phyloP scores from a whole-genome alignment of 2,797 vertebrate species.

The Scolopax rusticola region DNA sequence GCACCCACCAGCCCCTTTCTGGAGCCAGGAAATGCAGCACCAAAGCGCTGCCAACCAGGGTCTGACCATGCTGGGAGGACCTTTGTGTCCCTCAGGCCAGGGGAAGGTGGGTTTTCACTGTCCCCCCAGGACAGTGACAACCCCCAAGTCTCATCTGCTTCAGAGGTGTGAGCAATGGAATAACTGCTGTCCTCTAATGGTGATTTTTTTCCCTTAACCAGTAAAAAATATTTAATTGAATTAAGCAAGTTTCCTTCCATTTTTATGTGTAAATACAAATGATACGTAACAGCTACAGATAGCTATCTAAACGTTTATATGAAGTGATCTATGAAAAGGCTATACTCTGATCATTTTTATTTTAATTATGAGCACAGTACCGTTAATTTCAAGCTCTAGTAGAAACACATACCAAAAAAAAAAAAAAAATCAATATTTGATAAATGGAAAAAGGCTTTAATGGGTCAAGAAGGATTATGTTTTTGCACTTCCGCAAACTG shows the following conservation, averaged over 20 bases:
- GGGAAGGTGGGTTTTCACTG: not conserved
- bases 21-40: not conserved
- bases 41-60: not conserved
- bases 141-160: not conserved
- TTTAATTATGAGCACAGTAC: slow-evolving; percentile 36
- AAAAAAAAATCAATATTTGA: slow-evolving; percentile 14
- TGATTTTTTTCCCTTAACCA: not conserved
- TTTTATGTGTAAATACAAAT: not conserved
- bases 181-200: not conserved
- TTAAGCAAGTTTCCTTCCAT: not conserved
- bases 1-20: not conserved
- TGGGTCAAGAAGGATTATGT: not conserved
- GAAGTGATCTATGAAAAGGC: slow-evolving; percentile 2
- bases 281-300: fast-evolving
- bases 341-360: not conserved
- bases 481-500: not conserved
- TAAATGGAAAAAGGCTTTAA: not conserved
- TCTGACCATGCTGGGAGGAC: not conserved
- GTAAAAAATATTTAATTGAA: not conserved
- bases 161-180: not conserved
- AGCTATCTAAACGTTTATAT: not conserved
- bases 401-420: not conserved
- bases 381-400: slow-evolving; percentile 46
- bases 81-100: not conserved
- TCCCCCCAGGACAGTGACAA: not conserved